phyloP scores from a whole-genome alignment of 1,140 invertebrate species.

The Maniola jurtina region DNA sequence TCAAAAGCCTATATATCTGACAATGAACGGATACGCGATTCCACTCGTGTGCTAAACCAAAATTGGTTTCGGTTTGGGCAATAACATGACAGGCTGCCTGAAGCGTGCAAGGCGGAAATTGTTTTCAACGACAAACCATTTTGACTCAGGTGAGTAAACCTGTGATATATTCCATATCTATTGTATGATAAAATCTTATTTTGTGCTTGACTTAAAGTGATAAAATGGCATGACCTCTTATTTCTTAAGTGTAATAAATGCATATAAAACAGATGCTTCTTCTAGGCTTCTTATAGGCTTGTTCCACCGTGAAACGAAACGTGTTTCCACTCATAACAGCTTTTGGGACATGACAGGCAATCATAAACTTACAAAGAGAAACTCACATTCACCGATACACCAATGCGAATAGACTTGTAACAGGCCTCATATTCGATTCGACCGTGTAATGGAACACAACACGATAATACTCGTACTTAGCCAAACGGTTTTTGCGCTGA shows the following conservation, averaged over 20 bases:
- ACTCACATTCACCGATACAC: too few species aligned
- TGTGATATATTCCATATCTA: background rate
- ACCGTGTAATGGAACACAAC: background rate
- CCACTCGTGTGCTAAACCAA: background rate
- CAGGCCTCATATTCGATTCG: too few species aligned
- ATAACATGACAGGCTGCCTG: background rate
- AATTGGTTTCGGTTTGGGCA: background rate
- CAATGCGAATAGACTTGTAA: background rate
- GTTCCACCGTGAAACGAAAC: too few species aligned
- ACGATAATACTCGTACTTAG: background rate
- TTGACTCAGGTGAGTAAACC: background rate
- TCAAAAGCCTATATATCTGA: background rate
- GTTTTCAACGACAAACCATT: constrained; percentile 5
- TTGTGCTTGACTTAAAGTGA: background rate
- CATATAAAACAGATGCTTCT: too few species aligned
- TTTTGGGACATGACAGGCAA: too few species aligned
- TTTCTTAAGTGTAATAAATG: too few species aligned
- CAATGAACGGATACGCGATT: background rate
- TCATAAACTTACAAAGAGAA: background rate
- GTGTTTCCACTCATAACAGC: too few species aligned
- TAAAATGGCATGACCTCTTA: too few species aligned
- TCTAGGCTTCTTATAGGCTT: too few species aligned
- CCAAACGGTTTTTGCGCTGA: background rate
- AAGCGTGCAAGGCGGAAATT: constrained; percentile 9
- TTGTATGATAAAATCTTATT: background rate